Percentiles rank a stretch among this genome's conserved stretches.
phyloP scores from a whole-genome alignment of 2,113 vertebrate genomes.

The Syrmaticus mikado region DNA sequence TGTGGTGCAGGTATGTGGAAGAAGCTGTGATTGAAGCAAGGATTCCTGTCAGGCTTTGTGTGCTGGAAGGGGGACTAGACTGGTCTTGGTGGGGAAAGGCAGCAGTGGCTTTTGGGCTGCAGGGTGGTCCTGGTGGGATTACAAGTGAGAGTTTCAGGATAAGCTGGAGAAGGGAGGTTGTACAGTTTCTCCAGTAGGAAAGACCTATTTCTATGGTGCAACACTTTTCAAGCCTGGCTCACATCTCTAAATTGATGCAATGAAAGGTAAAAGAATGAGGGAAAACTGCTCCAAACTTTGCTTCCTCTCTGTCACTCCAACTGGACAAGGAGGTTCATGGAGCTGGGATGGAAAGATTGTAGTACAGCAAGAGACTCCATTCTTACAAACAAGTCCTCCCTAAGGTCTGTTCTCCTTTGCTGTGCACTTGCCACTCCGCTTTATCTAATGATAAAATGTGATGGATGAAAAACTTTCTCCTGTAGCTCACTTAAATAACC shows the following conservation, averaged over 20 bases:
- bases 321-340: background rate
- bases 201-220: background rate
- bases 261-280: background rate
- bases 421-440: background rate
- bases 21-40: background rate
- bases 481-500: background rate
- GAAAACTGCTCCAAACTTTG: background rate
- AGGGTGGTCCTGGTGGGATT: background rate
- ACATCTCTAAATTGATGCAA: background rate
- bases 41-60: background rate
- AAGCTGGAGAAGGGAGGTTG: background rate
- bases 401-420: background rate
- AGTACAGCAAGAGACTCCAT: background rate
- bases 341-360: background rate
- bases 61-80: background rate
- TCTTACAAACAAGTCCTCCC: background rate
- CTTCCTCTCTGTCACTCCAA: background rate
- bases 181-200: background rate
- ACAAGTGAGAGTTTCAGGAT: background rate
- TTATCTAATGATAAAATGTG: background rate
- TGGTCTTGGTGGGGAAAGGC: background rate
- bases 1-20: background rate
- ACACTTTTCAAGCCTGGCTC: background rate
- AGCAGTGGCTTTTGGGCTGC: background rate
- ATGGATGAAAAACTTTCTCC: background rate